Conservation (phyloP, 1,140 invertebrate genomes). For the Lucilia sericata region DNA sequence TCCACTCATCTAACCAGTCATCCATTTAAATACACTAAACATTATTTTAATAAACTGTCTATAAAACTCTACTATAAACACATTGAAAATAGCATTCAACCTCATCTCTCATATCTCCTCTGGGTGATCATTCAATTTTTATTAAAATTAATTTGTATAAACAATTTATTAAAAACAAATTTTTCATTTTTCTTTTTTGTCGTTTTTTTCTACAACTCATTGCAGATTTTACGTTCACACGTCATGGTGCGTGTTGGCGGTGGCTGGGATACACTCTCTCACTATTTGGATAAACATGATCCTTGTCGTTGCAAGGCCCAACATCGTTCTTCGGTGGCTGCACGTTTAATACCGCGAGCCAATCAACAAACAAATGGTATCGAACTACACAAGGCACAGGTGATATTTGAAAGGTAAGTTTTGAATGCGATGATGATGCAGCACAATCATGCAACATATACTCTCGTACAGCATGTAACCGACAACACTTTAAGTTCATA, state of each 20-base stretch:
- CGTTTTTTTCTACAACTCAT: constrained; percentile 1
- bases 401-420: constrained; percentile 82
- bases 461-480: too few relatives aligned
- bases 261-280: constrained; percentile 96
- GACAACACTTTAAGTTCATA: too few relatives aligned
- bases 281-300: constrained; percentile 97
- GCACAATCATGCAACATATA: too few relatives aligned
- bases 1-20: neutral
- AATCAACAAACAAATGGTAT: constrained; percentile 72
- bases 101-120: neutral
- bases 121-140: constrained; percentile 36
- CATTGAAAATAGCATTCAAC: neutral
- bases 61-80: neutral
- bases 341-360: constrained; percentile 70
- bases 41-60: neutral
- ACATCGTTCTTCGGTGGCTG: constrained; percentile 74
- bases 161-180: constrained; percentile 40
- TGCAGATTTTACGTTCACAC: constrained; percentile 91
- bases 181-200: constrained; percentile 30
- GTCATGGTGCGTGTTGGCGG: constrained; percentile 98
- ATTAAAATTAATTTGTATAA: constrained; percentile 38
- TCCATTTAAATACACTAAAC: neutral
- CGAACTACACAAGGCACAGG: constrained; percentile 82
- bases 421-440: neutral
- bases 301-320: constrained; percentile 89